Percentiles rank a stretch among this genome's conserved stretches.
These are phyloP conservation scores for Dysdera silvatica DNA, from an alignment of 1,140 invertebrate species.

Conservation along the genomic window DNA sequence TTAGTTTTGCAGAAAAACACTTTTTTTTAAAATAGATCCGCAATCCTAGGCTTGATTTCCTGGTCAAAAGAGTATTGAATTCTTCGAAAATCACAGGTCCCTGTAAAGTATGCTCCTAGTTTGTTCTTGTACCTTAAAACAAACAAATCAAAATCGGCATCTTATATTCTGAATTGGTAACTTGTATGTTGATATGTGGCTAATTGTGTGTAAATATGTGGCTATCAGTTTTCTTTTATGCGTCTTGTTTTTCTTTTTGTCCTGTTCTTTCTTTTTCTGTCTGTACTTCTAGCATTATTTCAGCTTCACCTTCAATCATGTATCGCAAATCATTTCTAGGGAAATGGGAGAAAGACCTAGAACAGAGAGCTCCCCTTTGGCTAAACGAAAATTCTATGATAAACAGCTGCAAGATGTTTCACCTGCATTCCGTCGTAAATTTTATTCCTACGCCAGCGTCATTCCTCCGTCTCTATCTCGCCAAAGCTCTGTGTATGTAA, in stretches of 20 bases:
- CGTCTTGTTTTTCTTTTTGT: not conserved
- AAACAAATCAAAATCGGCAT: too few species aligned
- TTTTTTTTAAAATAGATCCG: too few species aligned
- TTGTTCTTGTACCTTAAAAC: too few species aligned
- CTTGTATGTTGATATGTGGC: too few species aligned
- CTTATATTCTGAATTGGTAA: too few species aligned
- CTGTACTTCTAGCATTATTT: not conserved
- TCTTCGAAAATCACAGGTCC: too few species aligned
- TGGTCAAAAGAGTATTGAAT: too few species aligned
- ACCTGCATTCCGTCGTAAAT: conserved; percentile 25
- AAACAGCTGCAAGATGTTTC: conserved; percentile 20
- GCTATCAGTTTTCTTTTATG: too few species aligned
- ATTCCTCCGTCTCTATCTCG: conserved; percentile 23
- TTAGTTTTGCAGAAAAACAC: too few species aligned
- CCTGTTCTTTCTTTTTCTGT: not conserved
- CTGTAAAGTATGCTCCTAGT: too few species aligned
- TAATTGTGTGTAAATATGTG: too few species aligned
- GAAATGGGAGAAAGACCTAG: conserved; percentile 13
- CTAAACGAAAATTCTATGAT: conserved; percentile 9
- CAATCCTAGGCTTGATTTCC: too few species aligned
- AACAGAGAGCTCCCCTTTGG: conserved; percentile 12
- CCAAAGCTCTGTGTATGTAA: conserved; percentile 24
- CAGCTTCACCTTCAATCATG: not conserved
- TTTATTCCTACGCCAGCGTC: conserved; percentile 19
- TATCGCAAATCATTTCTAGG: not conserved